phyloP scores from a whole-genome alignment of 2,797 vertebrate genomes.

The Myotis planiceps region DNA sequence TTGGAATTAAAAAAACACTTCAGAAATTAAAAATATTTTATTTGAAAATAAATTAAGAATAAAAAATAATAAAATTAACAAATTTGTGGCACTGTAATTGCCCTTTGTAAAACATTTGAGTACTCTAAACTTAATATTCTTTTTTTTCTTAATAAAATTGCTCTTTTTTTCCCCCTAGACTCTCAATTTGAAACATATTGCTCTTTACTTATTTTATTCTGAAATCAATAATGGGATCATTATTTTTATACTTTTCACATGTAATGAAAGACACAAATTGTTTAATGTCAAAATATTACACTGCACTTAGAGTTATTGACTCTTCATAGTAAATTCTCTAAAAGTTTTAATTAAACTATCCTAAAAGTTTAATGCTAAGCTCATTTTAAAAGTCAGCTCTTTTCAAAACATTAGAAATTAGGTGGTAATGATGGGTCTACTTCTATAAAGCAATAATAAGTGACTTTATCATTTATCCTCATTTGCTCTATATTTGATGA shows the following conservation, averaged over 20 bases:
- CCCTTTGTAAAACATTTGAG: neutral
- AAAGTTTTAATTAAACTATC: neutral
- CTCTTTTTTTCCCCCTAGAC: neutral
- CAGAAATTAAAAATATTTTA: neutral
- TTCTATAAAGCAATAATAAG: neutral
- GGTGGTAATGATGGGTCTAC: neutral
- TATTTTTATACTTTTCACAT: neutral
- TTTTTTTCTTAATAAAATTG: conserved; percentile 28
- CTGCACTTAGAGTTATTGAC: neutral
- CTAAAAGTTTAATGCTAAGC: neutral
- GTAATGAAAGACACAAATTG: conserved; percentile 13
- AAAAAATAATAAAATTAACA: neutral
- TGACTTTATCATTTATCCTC: neutral
- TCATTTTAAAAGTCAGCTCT: neutral
- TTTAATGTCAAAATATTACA: neutral
- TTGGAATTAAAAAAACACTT: neutral
- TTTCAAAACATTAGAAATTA: neutral
- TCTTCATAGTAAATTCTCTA: neutral
- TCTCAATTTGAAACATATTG: neutral
- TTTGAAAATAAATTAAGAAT: neutral
- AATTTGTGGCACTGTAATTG: neutral
- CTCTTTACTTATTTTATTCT: neutral
- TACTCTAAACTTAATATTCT: neutral
- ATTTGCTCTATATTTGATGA: conserved; percentile 1
- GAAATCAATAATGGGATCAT: neutral